Evolutionary conservation across 2,888 invertebrate genomes (phyloP).

Genomic region (Bhutanitis thaidina): DNA sequence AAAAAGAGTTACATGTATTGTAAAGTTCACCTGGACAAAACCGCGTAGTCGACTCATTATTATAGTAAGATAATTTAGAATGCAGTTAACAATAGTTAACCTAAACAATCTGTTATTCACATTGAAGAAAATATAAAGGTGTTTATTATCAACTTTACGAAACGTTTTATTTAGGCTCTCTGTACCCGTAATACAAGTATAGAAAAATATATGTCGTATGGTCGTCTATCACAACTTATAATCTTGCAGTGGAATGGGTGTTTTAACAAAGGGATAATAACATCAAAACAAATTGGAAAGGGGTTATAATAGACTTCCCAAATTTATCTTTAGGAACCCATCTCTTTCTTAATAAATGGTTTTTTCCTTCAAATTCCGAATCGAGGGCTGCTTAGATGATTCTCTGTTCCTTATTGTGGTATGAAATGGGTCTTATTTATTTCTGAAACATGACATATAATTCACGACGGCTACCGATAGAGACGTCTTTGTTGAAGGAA

Average conservation of each 20-base stretch:
- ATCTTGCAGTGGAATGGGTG: conserved; percentile 4
- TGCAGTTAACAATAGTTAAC: too few relatives aligned
- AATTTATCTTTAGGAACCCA: conserved; percentile 65
- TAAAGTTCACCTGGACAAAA: too few relatives aligned
- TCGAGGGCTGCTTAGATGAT: conserved; percentile 50
- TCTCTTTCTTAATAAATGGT: conserved; percentile 69
- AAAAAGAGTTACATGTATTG: too few relatives aligned
- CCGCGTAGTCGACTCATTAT: too few relatives aligned
- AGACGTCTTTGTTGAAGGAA: conserved; percentile 64
- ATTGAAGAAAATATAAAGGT: too few relatives aligned
- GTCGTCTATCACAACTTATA: background rate
- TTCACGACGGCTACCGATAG: conserved; percentile 70
- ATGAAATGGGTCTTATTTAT: conserved; percentile 70
- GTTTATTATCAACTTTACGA: too few relatives aligned
- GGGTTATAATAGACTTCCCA: conserved; percentile 66
- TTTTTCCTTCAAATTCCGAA: conserved; percentile 60
- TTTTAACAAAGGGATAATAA: conserved; percentile 14
- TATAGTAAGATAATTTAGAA: too few relatives aligned
- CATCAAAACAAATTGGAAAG: conserved; percentile 53
- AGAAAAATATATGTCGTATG: background rate
- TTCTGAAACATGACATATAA: conserved; percentile 73
- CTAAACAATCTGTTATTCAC: too few relatives aligned
- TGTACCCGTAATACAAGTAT: too few relatives aligned
- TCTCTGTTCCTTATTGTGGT: conserved; percentile 61
- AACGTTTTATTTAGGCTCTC: too few relatives aligned